phyloP scores from a whole-genome alignment of 2,888 invertebrate species.

The Liopterus haemorrhoidalis region DNA sequence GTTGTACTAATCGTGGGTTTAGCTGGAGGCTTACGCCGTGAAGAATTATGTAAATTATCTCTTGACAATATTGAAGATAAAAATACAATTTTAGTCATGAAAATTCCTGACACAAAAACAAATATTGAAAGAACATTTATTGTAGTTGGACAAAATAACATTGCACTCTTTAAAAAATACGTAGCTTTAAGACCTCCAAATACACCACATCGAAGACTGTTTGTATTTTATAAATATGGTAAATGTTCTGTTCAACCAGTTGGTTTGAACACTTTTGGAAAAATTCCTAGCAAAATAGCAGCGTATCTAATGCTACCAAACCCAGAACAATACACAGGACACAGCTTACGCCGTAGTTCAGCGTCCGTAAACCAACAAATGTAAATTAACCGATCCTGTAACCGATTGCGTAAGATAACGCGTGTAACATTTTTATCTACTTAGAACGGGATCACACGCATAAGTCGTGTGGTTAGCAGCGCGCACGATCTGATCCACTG shows the following conservation, averaged over 20 bases:
- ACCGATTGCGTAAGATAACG: no score
- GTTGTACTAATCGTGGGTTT: slow-evolving; percentile 19
- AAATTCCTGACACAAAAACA: slow-evolving; percentile 20
- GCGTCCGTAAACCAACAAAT: no score
- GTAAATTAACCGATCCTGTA: no score
- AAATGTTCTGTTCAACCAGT: slow-evolving; percentile 24
- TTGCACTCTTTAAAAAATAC: slow-evolving; percentile 20
- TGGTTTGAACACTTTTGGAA: slow-evolving; percentile 26
- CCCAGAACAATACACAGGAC: slow-evolving; percentile 25
- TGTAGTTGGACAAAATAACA: slow-evolving; percentile 15
- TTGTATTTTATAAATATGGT: slow-evolving; percentile 12
- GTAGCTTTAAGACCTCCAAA: slow-evolving; percentile 13
- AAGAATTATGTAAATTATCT: slow-evolving; percentile 24
- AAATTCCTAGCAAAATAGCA: slow-evolving; percentile 23
- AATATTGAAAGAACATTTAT: slow-evolving; percentile 20
- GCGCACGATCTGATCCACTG: no score
- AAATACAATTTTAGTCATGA: slow-evolving; percentile 16
- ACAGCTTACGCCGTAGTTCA: slow-evolving; percentile 26
- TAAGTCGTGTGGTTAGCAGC: no score
- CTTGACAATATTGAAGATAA: slow-evolving; percentile 25
- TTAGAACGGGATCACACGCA: no score
- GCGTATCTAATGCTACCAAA: slow-evolving; percentile 23
- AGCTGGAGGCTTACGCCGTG: slow-evolving; percentile 22
- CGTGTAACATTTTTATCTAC: no score
- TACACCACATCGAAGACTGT: slow-evolving; percentile 11